Percentiles rank a stretch among this genome's conserved stretches.
Evolutionary conservation across 2,797 vertebrate genomes (phyloP).

Genomic region (Distichodus sexfasciatus): DNA sequence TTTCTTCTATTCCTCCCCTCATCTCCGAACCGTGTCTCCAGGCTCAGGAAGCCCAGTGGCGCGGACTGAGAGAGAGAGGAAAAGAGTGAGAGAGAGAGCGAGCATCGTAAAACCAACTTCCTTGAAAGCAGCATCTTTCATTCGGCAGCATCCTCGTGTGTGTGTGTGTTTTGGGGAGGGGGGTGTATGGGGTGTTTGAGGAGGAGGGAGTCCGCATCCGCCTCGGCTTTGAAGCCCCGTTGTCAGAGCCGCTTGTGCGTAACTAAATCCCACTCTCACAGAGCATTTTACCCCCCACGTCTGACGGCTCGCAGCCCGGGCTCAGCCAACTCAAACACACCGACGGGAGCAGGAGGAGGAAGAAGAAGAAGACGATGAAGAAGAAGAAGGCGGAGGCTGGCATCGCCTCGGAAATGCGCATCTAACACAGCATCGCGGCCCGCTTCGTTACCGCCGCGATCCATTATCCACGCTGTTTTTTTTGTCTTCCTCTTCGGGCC

Average conservation of each 20-base stretch:
- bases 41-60: slow-evolving; percentile 6
- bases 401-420: slow-evolving; percentile 15
- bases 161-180: too few relatives aligned
- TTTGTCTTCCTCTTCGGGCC: not conserved
- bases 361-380: too few relatives aligned
- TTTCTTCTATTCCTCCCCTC: too few relatives aligned
- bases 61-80: not conserved
- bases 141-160: too few relatives aligned
- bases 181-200: too few relatives aligned
- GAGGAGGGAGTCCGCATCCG: slow-evolving; percentile 34
- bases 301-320: slow-evolving; percentile 50
- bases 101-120: slow-evolving; percentile 23
- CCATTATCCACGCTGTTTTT: slow-evolving; percentile 5
- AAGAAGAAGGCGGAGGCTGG: slow-evolving; percentile 3
- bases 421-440: slow-evolving; percentile 25
- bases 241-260: slow-evolving; percentile 61
- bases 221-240: slow-evolving; percentile 62
- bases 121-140: slow-evolving; percentile 6
- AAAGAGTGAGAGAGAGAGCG: too few relatives aligned
- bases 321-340: slow-evolving; percentile 16
- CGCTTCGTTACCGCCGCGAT: slow-evolving; percentile 41
- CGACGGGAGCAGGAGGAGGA: not conserved
- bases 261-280: slow-evolving; percentile 72
- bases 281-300: slow-evolving; percentile 65
- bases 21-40: slow-evolving; percentile 15